Evolutionary conservation across 2,797 vertebrate genomes (phyloP).

Genomic region (Lateolabrax maculatus): DNA sequence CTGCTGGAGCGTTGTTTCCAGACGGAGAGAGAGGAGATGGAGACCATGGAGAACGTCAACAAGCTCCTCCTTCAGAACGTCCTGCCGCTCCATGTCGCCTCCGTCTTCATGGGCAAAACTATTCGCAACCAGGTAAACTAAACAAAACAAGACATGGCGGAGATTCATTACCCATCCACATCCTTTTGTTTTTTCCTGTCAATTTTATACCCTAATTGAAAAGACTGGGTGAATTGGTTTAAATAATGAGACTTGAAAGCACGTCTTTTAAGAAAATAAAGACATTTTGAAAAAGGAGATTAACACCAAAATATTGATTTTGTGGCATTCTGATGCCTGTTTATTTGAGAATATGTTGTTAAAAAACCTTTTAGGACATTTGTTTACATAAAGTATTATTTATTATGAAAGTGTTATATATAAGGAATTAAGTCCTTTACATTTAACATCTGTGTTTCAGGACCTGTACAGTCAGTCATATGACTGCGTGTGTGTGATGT

Average conservation of each 20-base stretch:
- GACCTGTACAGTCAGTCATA: conserved; percentile 93
- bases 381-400: too few relatives aligned
- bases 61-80: conserved; percentile 91
- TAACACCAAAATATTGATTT: neutral
- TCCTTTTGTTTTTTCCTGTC: neutral
- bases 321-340: neutral
- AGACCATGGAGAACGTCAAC: conserved; percentile 92
- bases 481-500: conserved; percentile 91
- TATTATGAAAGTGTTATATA: too few relatives aligned
- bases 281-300: neutral
- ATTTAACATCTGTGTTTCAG: conserved; percentile 71
- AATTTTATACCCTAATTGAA: neutral
- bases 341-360: neutral
- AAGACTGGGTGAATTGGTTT: neutral
- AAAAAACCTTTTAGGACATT: too few relatives aligned
- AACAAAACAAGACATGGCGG: neutral
- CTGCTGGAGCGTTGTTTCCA: conserved; percentile 89
- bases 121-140: conserved; percentile 86
- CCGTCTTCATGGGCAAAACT: conserved; percentile 90
- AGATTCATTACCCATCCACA: neutral
- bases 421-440: neutral
- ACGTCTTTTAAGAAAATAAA: neutral
- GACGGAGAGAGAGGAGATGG: conserved; percentile 89
- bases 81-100: conserved; percentile 89
- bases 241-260: neutral